These are phyloP conservation scores for Aplidium turbinatum DNA, from an alignment of 23 tunicate genomes.

Conservation along the genomic window DNA sequence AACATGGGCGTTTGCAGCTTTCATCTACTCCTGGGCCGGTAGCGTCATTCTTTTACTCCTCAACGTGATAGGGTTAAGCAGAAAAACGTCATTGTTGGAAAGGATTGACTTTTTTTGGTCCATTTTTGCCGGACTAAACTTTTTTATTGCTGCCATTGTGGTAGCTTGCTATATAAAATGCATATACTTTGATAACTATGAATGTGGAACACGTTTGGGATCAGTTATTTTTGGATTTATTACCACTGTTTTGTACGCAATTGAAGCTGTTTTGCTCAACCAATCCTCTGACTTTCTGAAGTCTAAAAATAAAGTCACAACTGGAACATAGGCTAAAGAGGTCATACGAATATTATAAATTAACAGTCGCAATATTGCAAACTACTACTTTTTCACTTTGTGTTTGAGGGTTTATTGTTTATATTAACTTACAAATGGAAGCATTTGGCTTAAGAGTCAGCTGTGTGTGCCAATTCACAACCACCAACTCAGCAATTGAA, in stretches of 20 bases:
- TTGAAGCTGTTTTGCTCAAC: slow-evolving; percentile 63
- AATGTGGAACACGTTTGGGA: slow-evolving; percentile 28
- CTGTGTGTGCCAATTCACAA: too few species aligned
- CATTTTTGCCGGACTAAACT: slow-evolving; percentile 45
- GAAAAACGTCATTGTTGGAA: slow-evolving; percentile 25
- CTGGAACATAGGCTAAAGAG: too few species aligned
- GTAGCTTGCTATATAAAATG: slow-evolving; percentile 48
- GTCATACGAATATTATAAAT: too few species aligned
- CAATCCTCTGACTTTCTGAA: too few species aligned
- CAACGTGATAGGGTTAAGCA: slow-evolving; percentile 46
- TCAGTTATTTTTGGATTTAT: slow-evolving; percentile 63
- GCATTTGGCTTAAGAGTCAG: too few species aligned
- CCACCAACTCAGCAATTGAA: too few species aligned
- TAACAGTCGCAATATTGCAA: too few species aligned
- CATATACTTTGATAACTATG: not conserved
- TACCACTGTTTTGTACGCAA: slow-evolving; percentile 47
- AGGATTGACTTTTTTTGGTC: slow-evolving; percentile 65
- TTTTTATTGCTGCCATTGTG: slow-evolving; percentile 54
- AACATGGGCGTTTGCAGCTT: slow-evolving; percentile 66
- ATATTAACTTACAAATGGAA: too few species aligned
- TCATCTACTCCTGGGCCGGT: slow-evolving; percentile 47
- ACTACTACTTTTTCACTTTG: too few species aligned
- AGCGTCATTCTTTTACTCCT: slow-evolving; percentile 45
- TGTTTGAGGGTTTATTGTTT: too few species aligned
- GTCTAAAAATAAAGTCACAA: too few species aligned